These are phyloP conservation scores for Avahi laniger DNA, from an alignment of 2,797 vertebrate genomes.

Conservation along the genomic window DNA sequence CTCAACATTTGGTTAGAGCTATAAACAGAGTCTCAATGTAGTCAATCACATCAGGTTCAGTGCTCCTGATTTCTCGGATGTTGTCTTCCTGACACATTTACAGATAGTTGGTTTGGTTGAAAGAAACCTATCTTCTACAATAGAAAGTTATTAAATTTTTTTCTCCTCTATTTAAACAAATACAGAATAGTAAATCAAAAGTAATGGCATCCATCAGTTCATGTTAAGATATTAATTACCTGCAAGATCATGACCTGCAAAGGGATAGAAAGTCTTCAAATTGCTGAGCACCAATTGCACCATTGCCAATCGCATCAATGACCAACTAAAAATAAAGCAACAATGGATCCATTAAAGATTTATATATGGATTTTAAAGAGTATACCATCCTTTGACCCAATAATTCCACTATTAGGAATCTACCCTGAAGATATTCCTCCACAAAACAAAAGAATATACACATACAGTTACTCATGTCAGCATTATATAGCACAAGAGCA, in stretches of 20 bases:
- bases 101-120: not conserved
- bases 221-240: constrained; percentile 83
- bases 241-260: constrained; percentile 95
- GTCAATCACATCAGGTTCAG: not conserved
- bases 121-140: constrained; percentile 28
- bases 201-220: not conserved
- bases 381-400: not conserved
- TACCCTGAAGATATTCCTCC: not conserved
- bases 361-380: not conserved
- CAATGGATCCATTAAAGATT: constrained; percentile 28
- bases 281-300: constrained; percentile 96
- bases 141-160: not conserved
- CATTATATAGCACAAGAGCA: constrained; percentile 21
- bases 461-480: not conserved
- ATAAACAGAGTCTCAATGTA: not conserved
- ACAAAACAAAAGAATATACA: not conserved
- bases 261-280: constrained; percentile 96
- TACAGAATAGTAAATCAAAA: constrained; percentile 36
- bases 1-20: not conserved
- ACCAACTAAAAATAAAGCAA: constrained; percentile 91
- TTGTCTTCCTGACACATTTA: not conserved
- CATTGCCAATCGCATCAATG: constrained; percentile 97
- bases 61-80: not conserved
- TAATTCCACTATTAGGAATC: not conserved
- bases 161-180: not conserved